Evolutionary conservation across 2,797 vertebrate genomes (phyloP), one percentile per base, ranked within the genome.

Genomic region (Sarcophilus harrisii): DNA sequence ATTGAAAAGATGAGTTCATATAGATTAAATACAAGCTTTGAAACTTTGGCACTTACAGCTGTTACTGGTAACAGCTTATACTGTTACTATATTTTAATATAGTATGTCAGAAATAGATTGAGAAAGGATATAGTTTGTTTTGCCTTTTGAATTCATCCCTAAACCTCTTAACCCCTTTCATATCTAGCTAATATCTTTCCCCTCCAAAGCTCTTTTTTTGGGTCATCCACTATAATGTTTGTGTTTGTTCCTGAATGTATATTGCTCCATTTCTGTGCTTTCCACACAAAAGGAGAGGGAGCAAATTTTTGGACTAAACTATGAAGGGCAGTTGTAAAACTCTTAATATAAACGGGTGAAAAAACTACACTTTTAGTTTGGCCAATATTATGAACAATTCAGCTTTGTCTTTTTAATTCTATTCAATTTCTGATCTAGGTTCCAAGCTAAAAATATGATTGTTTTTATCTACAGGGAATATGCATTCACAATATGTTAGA

Each of bases 351-450:
- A 21, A 81, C 4, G 21, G 27, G 38, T 10, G 18, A 45, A 45
- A n/a, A 38, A 45, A 81, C 73, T 81, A 21, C 21, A 27, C 24
- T 2, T 81, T 8, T 38, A 45, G 24, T 81, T 81, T 45, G 38
- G 18, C 73, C 24, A 24, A 81, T 29, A 24, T 16, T 81, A 45
- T 81, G 73, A 14, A 90, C 5, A 55, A 90, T 90, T 90, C 28
- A 45, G 21, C 38, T 4, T 0, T 95, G 96, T 93, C 57, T 96
- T 94, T 81, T 95, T 28, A 58, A 28, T 60, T 12, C 62, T 89
- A 92, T 93, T 96, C 6, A 73, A 92, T 94, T 81, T 92, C 29
- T 38, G 0, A 32, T 32, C 9, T 58, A 55, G 30, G 9, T 57
- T 90, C 5, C 8, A 3, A 29, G 24, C 93, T 90, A 32, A 95